These are phyloP conservation scores for Myiotriccus ornatus DNA, from an alignment of 2,797 vertebrate genomes.

Conservation along the genomic window DNA sequence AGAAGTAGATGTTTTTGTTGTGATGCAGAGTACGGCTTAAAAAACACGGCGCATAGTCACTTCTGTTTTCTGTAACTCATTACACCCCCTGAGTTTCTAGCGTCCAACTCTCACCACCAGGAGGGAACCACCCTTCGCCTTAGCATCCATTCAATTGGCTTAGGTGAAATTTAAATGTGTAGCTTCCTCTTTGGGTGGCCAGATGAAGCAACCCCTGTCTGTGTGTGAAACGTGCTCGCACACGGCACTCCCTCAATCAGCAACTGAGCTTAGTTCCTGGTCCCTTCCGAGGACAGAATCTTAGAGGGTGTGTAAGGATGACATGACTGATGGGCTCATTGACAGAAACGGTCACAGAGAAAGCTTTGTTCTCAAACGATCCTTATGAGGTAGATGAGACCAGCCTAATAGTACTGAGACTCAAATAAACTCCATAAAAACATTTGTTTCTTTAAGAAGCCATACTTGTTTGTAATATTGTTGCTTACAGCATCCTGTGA, in stretches of 20 bases:
- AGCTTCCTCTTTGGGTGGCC: neutral
- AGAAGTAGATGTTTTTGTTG: neutral
- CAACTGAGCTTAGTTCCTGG: neutral
- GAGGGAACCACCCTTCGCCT: neutral
- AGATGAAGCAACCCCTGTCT: neutral
- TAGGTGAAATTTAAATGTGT: neutral
- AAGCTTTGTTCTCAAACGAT: neutral
- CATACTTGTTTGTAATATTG: neutral
- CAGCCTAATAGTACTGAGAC: neutral
- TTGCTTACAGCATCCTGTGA: neutral
- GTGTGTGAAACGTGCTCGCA: neutral
- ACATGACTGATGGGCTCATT: neutral
- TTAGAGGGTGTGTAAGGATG: neutral
- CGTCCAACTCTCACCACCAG: neutral
- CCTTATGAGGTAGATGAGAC: neutral
- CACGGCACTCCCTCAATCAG: neutral
- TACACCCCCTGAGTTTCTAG: neutral
- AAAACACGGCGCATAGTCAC: accelerated
- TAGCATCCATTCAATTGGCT: neutral
- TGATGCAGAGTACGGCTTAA: neutral
- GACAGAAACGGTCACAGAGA: neutral
- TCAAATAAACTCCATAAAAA: neutral
- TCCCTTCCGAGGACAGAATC: accelerated
- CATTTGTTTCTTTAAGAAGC: neutral
- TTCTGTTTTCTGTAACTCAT: neutral